phyloP scores from a whole-genome alignment of 2,888 invertebrate genomes.

The Megamerina dolium region DNA sequence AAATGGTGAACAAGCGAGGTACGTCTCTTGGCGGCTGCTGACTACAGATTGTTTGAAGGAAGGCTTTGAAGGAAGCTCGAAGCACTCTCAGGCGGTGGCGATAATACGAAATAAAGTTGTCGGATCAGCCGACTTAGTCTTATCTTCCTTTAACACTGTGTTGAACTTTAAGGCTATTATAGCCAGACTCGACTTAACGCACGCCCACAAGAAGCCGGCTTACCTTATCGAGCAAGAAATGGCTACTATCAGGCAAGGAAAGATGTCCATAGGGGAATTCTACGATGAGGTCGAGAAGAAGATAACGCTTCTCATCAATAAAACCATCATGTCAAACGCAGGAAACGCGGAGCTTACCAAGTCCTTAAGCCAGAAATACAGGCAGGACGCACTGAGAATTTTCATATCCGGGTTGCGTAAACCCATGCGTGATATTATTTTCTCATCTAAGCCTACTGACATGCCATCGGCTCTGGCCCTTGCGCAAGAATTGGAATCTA shows the following conservation, averaged over 20 bases:
- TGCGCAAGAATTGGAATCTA: slow-evolving; percentile 7
- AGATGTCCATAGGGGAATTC: neutral
- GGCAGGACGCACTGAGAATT: slow-evolving; percentile 3
- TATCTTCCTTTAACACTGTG: slow-evolving; percentile 4
- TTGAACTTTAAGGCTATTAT: slow-evolving; percentile 7
- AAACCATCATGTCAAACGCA: neutral
- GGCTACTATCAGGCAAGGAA: slow-evolving; percentile 2
- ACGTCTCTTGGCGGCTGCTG: no score
- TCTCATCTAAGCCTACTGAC: slow-evolving; percentile 3
- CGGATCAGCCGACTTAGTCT: slow-evolving; percentile 3
- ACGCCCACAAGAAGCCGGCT: slow-evolving; percentile 1
- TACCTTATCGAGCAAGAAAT: slow-evolving; percentile 1
- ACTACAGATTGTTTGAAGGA: no score
- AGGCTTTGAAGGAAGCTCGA: slow-evolving; percentile 2
- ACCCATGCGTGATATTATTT: slow-evolving; percentile 7
- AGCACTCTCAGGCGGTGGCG: slow-evolving; percentile 6
- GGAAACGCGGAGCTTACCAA: neutral
- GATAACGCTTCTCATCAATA: slow-evolving; percentile 4
- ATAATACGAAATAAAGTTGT: slow-evolving; percentile 8
- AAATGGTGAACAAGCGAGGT: no score
- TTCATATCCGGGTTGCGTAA: slow-evolving; percentile 5
- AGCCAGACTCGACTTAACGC: slow-evolving; percentile 1
- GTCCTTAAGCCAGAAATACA: slow-evolving; percentile 5
- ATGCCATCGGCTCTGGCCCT: slow-evolving; percentile 6
- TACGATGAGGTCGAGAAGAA: slow-evolving; percentile 7